Percentiles rank a stretch among this genome's conserved stretches.
phyloP scores from a whole-genome alignment of 2,888 invertebrate species.

The Agonopterix heracliana region DNA sequence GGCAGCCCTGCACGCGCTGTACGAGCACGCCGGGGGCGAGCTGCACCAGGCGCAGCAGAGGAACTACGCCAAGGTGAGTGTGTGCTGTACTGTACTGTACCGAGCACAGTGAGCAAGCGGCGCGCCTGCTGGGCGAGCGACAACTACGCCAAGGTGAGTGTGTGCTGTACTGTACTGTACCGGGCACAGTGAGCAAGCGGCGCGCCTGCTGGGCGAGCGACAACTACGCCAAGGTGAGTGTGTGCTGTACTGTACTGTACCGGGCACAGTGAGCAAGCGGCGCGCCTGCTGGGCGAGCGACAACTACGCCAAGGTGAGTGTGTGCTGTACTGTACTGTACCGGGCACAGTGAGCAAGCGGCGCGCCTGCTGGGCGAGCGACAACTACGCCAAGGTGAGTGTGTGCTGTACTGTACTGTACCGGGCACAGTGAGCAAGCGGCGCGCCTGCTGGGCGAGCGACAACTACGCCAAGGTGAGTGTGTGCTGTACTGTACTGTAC shows the following conservation, averaged over 20 bases:
- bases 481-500: too few relatives aligned
- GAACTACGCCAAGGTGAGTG: conserved; percentile 88
- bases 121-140: conserved; percentile 85
- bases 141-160: conserved; percentile 88
- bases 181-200: conserved; percentile 89
- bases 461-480: too few relatives aligned
- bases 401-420: too few relatives aligned
- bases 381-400: too few relatives aligned
- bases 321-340: too few relatives aligned
- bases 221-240: conserved; percentile 88
- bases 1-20: conserved; percentile 88
- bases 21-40: conserved; percentile 94
- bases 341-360: too few relatives aligned
- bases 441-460: too few relatives aligned
- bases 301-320: conserved; percentile 88
- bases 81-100: too few relatives aligned
- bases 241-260: too few relatives aligned
- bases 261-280: conserved; percentile 89
- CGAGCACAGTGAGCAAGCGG: conserved; percentile 89
- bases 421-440: too few relatives aligned
- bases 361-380: too few relatives aligned
- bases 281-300: conserved; percentile 85
- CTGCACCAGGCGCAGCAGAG: conserved; percentile 85
- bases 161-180: too few relatives aligned
- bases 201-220: conserved; percentile 85